Conservation (phyloP, 2,888 invertebrate species). For the Protonemura montana region DNA sequence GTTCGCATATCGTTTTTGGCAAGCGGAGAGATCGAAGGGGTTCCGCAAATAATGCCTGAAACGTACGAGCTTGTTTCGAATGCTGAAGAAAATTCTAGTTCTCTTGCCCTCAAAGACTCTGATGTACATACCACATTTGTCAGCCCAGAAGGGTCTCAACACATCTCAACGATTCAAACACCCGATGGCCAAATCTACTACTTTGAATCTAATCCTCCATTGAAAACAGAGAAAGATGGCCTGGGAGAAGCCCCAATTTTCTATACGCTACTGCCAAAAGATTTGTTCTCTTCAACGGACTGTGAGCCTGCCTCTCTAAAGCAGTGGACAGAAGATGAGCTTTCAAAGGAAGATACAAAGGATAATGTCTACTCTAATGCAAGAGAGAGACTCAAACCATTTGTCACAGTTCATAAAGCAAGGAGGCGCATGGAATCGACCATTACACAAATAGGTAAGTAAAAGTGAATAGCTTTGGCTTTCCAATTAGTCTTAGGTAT, state of each 20-base stretch:
- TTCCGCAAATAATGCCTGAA: neutral
- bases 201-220: neutral
- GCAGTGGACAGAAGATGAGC: neutral
- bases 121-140: neutral
- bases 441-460: neutral
- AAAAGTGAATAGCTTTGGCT: neutral
- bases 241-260: neutral
- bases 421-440: neutral
- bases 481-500: neutral
- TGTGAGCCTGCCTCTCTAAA: neutral
- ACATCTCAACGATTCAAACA: slow-evolving; percentile 1
- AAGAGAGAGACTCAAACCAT: neutral
- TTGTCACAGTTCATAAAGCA: neutral
- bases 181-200: slow-evolving; percentile 20
- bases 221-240: neutral
- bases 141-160: neutral
- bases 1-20: slow-evolving; percentile 24
- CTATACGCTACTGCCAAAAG: neutral
- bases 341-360: neutral
- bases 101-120: neutral
- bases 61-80: neutral
- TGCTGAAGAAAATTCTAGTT: neutral
- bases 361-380: neutral
- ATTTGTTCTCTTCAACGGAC: neutral
- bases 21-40: neutral